Percentiles rank a stretch among this genome's conserved stretches.
These are phyloP conservation scores for Frieseomelitta varia DNA, from an alignment of 1,140 invertebrate species.

Conservation along the genomic window DNA sequence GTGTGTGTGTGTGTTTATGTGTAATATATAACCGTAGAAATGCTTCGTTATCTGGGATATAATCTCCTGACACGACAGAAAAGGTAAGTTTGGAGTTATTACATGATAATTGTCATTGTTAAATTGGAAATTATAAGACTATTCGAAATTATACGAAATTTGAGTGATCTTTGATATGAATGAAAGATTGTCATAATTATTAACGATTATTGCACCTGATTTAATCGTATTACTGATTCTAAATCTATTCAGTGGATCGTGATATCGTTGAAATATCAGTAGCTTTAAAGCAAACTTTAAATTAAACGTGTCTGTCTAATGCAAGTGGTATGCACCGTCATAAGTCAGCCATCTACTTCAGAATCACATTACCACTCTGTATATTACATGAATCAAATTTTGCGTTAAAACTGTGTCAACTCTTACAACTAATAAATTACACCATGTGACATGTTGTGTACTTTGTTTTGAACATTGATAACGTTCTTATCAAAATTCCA, in stretches of 20 bases:
- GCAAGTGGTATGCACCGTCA: neutral
- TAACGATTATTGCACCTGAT: no score
- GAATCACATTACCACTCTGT: neutral
- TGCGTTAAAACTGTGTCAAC: neutral
- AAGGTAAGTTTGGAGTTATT: neutral
- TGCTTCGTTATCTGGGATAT: no score
- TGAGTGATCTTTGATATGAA: neutral
- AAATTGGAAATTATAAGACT: neutral
- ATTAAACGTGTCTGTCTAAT: neutral
- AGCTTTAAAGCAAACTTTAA: neutral
- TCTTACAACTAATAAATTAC: neutral
- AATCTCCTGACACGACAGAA: neutral
- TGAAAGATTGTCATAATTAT: neutral
- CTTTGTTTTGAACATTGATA: neutral
- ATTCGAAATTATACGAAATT: neutral
- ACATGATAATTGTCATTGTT: neutral
- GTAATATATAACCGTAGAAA: neutral
- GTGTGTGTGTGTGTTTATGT: no score
- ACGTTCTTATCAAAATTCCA: neutral
- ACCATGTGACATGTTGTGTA: no score
- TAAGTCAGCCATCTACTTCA: neutral
- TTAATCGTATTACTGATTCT: neutral
- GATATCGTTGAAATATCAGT: neutral
- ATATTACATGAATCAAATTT: neutral
- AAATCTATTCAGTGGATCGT: neutral